Base-by-base conservation (phyloP, 2,113 vertebrate genomes). In the Genyomyrus donnyi region DNA sequence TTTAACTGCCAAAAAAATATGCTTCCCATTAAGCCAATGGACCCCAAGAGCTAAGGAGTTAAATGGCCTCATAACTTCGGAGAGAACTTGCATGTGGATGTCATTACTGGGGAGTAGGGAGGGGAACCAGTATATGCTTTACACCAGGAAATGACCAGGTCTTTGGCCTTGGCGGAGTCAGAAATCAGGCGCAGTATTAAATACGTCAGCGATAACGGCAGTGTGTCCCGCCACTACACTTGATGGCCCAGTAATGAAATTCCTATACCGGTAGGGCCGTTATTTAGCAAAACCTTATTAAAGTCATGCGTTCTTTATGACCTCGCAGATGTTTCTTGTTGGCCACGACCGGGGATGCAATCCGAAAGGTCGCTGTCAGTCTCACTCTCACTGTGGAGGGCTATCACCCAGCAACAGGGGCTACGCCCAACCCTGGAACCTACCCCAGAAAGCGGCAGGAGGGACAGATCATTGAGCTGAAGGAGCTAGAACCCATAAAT, bases 31-130 rank as follows among this genome's bases (percentile, higher is more conserved):
- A 27, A 45, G 3, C 35, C 5, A 35, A 77, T 21, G 83, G 58
- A 17, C 42, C 48, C 74, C 66, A 66, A 31, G 87, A 84, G 83
- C 77, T 85, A 27, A 52, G 39, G 86, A 89, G 77, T 89, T 17
- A 80, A 89, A 85, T 70, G 77, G 49, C 66, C 80, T 88, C 85
- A 89, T 56, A 85, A 66, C 58, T 91, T 89, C 77, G 42, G 24
- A 39, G 90, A 89, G 91, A 87, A n/a, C 89, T 91, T 13, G 88
- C 92, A 93, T 93, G 89, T 93, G 92, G 88, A 91, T 48, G 42
- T 70, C 88, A 87, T 90, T 90, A 89, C 83, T 3, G 21, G 10
- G 31, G 10, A 85, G 77, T 50, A 21, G 27, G 42, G 27, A 89
- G 62, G 77, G 70, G 88, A 83, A 89, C 31, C 48, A 21, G 50